These are phyloP conservation scores for Acanthacorydalis orientalis DNA, from an alignment of 2,888 invertebrate genomes.

Conservation along the genomic window DNA sequence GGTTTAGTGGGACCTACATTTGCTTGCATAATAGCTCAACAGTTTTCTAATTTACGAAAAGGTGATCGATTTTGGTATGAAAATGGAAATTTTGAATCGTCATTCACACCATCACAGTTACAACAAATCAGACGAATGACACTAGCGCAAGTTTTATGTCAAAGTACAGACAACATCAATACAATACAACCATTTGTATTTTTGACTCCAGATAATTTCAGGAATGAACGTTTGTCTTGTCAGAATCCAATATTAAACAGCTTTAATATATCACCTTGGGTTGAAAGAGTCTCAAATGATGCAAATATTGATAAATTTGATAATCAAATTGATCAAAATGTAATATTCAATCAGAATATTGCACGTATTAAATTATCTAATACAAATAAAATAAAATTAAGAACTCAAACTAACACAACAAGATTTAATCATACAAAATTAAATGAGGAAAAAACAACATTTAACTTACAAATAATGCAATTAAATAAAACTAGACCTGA, in stretches of 20 bases:
- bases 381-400: not conserved
- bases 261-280: constrained; percentile 45
- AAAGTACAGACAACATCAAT: constrained; percentile 44
- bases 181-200: constrained; percentile 57
- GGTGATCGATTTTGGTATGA: constrained; percentile 78
- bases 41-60: constrained; percentile 59
- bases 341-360: constrained; percentile 17
- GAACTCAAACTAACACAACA: not conserved
- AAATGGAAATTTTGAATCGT: constrained; percentile 53
- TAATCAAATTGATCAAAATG: constrained; percentile 15
- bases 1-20: constrained; percentile 77
- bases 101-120: constrained; percentile 60
- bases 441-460: not conserved
- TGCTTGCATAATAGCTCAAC: constrained; percentile 75
- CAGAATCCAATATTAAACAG: constrained; percentile 30
- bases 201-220: constrained; percentile 37
- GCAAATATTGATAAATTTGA: not conserved
- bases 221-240: constrained; percentile 42
- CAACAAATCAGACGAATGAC: constrained; percentile 54
- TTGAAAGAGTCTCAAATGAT: constrained; percentile 24
- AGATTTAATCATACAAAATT: not conserved
- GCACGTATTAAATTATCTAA: constrained; percentile 6
- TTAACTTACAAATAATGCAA: not conserved
- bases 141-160: constrained; percentile 55
- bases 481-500: no score